Evolutionary conservation across 1,140 invertebrate species (phyloP).

Genomic region (Mactra quadrangularis): DNA sequence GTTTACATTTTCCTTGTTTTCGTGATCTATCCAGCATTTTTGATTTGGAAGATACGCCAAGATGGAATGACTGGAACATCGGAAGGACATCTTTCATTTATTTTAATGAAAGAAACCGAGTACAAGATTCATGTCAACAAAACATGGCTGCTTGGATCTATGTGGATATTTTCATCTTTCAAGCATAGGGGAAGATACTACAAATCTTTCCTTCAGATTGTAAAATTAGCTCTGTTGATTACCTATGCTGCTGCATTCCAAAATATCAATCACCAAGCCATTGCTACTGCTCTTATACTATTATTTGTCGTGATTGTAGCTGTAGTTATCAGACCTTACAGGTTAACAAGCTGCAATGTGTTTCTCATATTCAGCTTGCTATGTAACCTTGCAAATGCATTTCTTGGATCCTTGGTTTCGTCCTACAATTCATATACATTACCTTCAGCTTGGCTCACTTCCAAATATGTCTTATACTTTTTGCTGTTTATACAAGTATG

Average conservation of each 20-base stretch:
- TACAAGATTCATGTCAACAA: slow-evolving; percentile 80
- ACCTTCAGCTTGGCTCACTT: slow-evolving; percentile 76
- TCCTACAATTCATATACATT: slow-evolving; percentile 70
- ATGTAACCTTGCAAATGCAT: slow-evolving; percentile 66
- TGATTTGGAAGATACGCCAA: slow-evolving; percentile 74
- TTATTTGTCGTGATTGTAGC: slow-evolving; percentile 66
- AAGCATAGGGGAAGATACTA: slow-evolving; percentile 73
- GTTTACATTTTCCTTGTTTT: slow-evolving; percentile 68
- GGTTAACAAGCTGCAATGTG: slow-evolving; percentile 75
- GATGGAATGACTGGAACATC: slow-evolving; percentile 73
- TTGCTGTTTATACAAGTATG: slow-evolving; percentile 67
- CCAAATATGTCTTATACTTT: slow-evolving; percentile 76
- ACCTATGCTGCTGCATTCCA: slow-evolving; percentile 72
- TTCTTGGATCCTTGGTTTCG: slow-evolving; percentile 73
- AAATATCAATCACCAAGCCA: slow-evolving; percentile 68
- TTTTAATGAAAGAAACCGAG: slow-evolving; percentile 81
- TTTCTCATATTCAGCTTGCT: slow-evolving; percentile 69
- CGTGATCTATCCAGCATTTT: slow-evolving; percentile 74
- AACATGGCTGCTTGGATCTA: slow-evolving; percentile 73
- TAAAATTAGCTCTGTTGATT: slow-evolving; percentile 75
- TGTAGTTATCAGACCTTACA: slow-evolving; percentile 73
- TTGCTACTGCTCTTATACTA: slow-evolving; percentile 68
- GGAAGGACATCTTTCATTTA: slow-evolving; percentile 76
- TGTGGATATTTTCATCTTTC: slow-evolving; percentile 81
- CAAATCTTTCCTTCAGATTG: slow-evolving; percentile 69